A percentile compares a stretch with the other conserved stretches of the same genome.
phyloP scores from a whole-genome alignment of 2,888 invertebrate genomes.

The Epicampocera succincta region DNA sequence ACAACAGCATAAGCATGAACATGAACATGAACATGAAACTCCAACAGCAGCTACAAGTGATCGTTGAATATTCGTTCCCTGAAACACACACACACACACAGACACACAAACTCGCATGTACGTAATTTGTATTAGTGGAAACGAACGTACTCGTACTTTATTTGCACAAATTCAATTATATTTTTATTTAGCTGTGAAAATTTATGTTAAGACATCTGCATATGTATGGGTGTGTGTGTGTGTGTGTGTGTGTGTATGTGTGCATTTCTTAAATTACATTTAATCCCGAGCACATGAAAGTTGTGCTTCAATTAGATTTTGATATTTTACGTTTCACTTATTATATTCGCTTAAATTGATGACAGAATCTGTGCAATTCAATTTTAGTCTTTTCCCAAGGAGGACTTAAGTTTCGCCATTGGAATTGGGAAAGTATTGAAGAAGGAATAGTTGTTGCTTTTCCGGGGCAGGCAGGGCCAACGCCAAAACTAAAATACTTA shows the following conservation, averaged over 20 bases:
- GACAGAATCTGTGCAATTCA: background rate
- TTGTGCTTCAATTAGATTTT: conserved; percentile 17
- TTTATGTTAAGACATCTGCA: too few relatives aligned
- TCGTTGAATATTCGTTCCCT: conserved; percentile 43
- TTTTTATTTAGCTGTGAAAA: conserved; percentile 22
- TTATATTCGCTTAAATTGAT: background rate
- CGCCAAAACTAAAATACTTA: too few relatives aligned
- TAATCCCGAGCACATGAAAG: conserved; percentile 7
- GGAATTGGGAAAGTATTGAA: too few relatives aligned
- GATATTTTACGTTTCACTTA: background rate
- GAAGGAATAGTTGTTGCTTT: too few relatives aligned
- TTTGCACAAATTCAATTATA: conserved; percentile 54
- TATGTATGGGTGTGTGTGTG: conserved; percentile 30
- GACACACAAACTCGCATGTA: too few relatives aligned
- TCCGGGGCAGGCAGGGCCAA: too few relatives aligned
- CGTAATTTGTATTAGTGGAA: conserved; percentile 15
- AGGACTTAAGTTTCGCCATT: too few relatives aligned
- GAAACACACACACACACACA: too few relatives aligned
- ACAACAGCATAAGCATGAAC: too few relatives aligned
- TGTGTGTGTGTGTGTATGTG: conserved; percentile 22
- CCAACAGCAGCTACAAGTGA: conserved; percentile 60
- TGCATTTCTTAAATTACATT: conserved; percentile 38
- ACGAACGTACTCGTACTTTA: conserved; percentile 1
- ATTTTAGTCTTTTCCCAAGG: too few relatives aligned
- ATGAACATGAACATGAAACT: conserved; percentile 11